phyloP scores from a whole-genome alignment of 2,113 vertebrate species.

The Piprites chloris region DNA sequence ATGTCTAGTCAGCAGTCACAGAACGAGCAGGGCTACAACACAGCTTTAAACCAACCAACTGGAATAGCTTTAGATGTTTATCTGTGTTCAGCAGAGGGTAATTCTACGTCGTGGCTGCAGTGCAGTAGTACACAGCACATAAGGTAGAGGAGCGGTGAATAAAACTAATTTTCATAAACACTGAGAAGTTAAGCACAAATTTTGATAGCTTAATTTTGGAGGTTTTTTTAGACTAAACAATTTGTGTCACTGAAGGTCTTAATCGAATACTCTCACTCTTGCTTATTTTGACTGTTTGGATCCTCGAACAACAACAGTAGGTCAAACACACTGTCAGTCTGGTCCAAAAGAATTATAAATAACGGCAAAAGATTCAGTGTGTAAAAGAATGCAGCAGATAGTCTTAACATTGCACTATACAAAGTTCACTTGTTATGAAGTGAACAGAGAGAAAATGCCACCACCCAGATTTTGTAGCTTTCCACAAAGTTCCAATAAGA shows the following conservation, averaged over 20 bases:
- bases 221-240: background rate
- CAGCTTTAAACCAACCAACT: background rate
- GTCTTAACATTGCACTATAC: slow-evolving; percentile 15
- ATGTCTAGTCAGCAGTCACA: background rate
- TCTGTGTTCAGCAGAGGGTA: background rate
- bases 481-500: slow-evolving; percentile 25
- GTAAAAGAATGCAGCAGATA: slow-evolving; percentile 17
- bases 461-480: slow-evolving; percentile 27
- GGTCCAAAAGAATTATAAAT: background rate
- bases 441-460: slow-evolving; percentile 20
- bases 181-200: background rate
- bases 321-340: background rate
- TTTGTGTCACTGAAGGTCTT: background rate
- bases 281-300: slow-evolving; percentile 14
- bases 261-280: background rate
- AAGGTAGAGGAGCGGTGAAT: background rate
- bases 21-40: background rate
- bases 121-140: background rate
- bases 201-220: background rate
- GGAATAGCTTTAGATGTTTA: background rate
- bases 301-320: slow-evolving; percentile 1
- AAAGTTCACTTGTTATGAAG: slow-evolving; percentile 50
- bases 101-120: background rate
- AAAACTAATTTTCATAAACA: background rate
- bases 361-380: background rate